Evolutionary conservation across 2,888 invertebrate genomes (phyloP), one percentile per base, ranked within the genome.

Genomic region (Cheilosia vernalis): DNA sequence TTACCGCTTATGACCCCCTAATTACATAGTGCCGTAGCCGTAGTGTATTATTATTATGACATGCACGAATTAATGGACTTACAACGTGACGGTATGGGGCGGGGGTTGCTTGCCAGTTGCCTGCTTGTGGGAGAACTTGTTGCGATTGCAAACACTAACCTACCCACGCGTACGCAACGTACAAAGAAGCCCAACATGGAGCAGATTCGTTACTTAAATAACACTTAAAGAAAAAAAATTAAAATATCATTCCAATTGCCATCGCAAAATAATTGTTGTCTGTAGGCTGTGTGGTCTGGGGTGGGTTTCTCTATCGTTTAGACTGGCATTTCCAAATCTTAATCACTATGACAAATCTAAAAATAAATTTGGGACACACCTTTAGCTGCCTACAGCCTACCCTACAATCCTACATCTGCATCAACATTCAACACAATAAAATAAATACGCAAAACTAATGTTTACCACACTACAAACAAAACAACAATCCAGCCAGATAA

Each of bases 51-150:
- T 9, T 74, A 24, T 9, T 74, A 69, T 66, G 73, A 74, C 69
- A 69, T 64, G 80, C 58, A 74, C 58, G 64, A 79, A 69, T 60
- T 79, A 84, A 84, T 74, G 74, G 70, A 74, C 79, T 84, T 56
- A 64, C 58, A 74, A 69, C 67, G 47, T 67, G 33, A 19, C 15
- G 30, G 51, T 58, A n/a, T 4, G 15, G 9, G 40, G 7, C 2
- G 37, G 9, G 6, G 24, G 49, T 37, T 64, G 27, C 27, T 27
- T 27, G 27, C 27, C 27, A 27, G 6, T 27, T 27, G 60, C 17
- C 55, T 55, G 67, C 56, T 79, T 69, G 61, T 58, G 40, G 55
- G 53, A 3, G 61, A 69, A 80, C 84, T 84, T 84, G 84, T 84
- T 84, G 84, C 84, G 56, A 79, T 73, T 73, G 13, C 37, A 13